Evolutionary conservation across 2,797 vertebrate species (phyloP), one percentile per base, ranked within the genome.

Genomic region (Neoniphon sammara): DNA sequence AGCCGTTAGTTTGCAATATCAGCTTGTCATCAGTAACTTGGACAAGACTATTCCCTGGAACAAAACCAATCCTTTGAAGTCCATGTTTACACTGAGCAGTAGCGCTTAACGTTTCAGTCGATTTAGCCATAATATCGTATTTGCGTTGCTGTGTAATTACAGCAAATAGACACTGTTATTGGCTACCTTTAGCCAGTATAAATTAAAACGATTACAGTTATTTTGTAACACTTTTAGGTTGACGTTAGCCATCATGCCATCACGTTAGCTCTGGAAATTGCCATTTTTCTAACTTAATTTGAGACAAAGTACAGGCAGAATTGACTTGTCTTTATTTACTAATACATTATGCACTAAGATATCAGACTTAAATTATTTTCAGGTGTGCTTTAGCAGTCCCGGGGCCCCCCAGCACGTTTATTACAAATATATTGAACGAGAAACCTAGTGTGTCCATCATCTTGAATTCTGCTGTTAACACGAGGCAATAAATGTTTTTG

Each of bases 51-150:
- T 77, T 86, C 87, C 54, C 89, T 92, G 91, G 81, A 65, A 58
- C 15, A 44, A 56, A 79, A 77, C 62, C 73, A 85, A 76, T 77
- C 82, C 83, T 89, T 89, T 90, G 85, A 91, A 91, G 87, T 91
- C 89, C 81, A 58, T 93, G 92, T 93, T 92, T 93, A 91, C 91
- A 91, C 91, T 91, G 83, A 88, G 79, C 71, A 86, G 83, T 87
- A 78, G 83, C 80, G 85, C 80, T 82, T 82, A 78, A 70, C 56
- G 55, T 52, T 79, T 79, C 78, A 74, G 0, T 83, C 11, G 78
- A 73, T 82, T 64, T 10, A 73, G 64, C 75, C 70, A 42, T 72
- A 46, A 85, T 78, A 71, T 15, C 25, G 7, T 3, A 1, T 0
- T 63, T 34, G 6, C 1, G 12, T 74, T 8, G 57, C 4, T 1